Base-by-base conservation (phyloP, 2,797 vertebrate species). In the Chelmon rostratus region DNA sequence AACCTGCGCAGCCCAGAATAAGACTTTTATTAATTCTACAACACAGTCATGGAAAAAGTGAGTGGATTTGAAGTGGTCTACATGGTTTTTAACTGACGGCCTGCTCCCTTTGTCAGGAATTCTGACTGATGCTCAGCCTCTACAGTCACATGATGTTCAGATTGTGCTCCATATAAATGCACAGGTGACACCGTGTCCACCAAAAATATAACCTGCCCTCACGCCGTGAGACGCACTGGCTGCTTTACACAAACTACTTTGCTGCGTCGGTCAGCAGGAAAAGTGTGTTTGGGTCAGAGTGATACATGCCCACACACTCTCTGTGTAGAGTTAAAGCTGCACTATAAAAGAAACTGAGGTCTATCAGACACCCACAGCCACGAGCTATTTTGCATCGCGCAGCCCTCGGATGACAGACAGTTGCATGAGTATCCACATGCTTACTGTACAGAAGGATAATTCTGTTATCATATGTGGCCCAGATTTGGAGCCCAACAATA, bases 401-500 rank as follows among this genome's bases (percentile, higher is more conserved):
- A 63, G 88, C 74, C 72, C 76, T 89, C 66, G 23, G 88, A 76
- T 84, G 88, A 86, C 85, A 89, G 82, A 85, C 89, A 83, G 70
- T 50, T 63, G 81, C 81, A 74, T 33, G 81, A 76, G 72, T 71
- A 83, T 77, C 83, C 64, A 31, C 78, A 70, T 23, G 56, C 83
- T 88, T 65, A 21, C 78, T 58, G 80, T 71, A 86, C 82, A 71
- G 77, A 78, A 8, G 83, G 86, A 89, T 90, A 81, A 90, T 81
- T 82, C 89, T 79, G 80, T 85, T 91, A 91, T 92, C 89, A 58
- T 67, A 73, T 79, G 80, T 85, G 84, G 81, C 81, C 86, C 90
- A 91, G 85, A 89, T 92, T 69, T 85, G 56, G 52, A 81, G 67
- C 70, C 69, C 67, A 88, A 90, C 87, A 90, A 89, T 78, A 44